Base-by-base conservation (phyloP, 64 coral and sea anemone species). In the Hydrozoanthus tunicans region DNA sequence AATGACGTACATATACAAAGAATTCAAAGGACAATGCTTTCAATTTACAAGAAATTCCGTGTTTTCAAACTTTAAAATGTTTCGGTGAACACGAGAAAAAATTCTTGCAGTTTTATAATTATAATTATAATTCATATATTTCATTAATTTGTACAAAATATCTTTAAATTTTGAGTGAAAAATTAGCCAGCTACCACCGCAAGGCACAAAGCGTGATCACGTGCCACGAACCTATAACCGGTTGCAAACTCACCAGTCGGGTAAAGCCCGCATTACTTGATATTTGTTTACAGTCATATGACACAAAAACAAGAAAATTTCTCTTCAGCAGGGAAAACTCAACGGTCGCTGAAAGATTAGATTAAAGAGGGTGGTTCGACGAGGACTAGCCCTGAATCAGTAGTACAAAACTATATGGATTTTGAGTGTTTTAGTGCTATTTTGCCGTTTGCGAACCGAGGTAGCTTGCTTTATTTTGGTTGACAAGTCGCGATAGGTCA, bases 241-340 rank as follows among this genome's bases (percentile, higher is more conserved):
- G 83, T 86, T 74, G 20, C 12, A 56, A 86, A 86, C 83, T 86
- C n/a, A 69, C 68, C 73, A 6, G 53, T 59, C 83, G 68, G 68
- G 83, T 86, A 86, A 73, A 73, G 83, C 83, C 67, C 68, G 83
- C 83, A 73, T 86, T 60, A 86, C 83, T 86, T 86, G 83, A 86
- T 80, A 6, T 0, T 53, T 69, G 51, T 9, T 4, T 3, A n/a
- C 14, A n/a, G 12, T 83, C 81, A 83, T 66, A 64, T 65, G 81
- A 79, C 77, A 64, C 4, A 64, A 86, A 73, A 86, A 86, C 83
- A 74, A 73, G 67, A 86, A 58, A 56, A 25, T 81, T 86, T 86
- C 64, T 70, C n/a, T 15, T 4, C 20, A 2, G 1, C 54, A 59
- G 54, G 64, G 83, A 70, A 86, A 86, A 73, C n/a, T 73, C 53